Evolutionary conservation across 2,888 invertebrate species (phyloP), one percentile per base, ranked within the genome.

Genomic region (Standfussiana lucernea): DNA sequence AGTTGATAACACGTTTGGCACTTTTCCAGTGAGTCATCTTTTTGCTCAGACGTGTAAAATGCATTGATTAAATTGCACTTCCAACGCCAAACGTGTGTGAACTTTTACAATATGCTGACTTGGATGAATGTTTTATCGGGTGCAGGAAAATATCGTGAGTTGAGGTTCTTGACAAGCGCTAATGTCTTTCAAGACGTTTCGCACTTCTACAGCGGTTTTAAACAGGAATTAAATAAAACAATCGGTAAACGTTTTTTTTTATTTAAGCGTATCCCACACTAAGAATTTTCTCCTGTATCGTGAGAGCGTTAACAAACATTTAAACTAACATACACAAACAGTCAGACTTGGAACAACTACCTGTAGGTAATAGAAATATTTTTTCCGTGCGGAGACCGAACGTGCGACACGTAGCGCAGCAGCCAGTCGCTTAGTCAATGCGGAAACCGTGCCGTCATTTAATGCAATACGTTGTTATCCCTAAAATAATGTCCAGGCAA

Each of bases 1-100:
- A 78, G 75, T 42, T 59, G 47, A 82, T 65, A 50, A 53, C 21
- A 56, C 18, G 8, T 40, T 82, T 74, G 82, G 77, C 53, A 56
- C 1, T 0, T 32, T 47, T 56, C 76, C 76, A 65, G 37, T 0
- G 1, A 37, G 13, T n/a, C 18, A 65, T 56, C 28, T 65, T 75
- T 81, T 59, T 82, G 40, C 15, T 47, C 24, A n/a, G 76, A 64
- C 28, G 5, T 37, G 24, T 40, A 18, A 61, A 47, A 11, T 32
- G 24, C 24, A 47, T 53, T 64, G 18, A 82, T 64, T 42, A 24
- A 82, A 28, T 64, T 78, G 40, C 10, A 65, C 7, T 18, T 21
- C 21, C 1, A 1, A 21, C 21, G 45, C 21, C 21, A 40, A 47
- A n/a, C n/a, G 24, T 50, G 21, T 2, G 24, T 24, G 50, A 7